Conservation (phyloP, 2,888 invertebrate species). For the Tholera decimalis region DNA sequence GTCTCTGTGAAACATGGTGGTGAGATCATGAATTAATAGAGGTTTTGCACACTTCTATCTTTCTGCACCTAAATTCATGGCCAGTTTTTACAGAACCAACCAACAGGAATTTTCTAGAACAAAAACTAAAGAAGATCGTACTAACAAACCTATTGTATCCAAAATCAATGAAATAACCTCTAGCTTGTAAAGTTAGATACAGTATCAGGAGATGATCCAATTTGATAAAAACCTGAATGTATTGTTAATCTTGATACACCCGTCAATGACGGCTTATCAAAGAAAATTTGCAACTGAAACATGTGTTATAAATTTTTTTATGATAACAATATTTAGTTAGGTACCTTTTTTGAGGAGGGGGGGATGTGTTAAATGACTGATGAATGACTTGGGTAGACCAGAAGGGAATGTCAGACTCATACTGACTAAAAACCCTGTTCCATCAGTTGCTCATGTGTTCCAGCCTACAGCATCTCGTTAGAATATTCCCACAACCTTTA, state of each 20-base stretch:
- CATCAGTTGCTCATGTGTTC: too few species aligned
- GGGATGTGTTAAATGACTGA: too few species aligned
- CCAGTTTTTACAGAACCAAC: too few species aligned
- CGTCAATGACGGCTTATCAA: conserved; percentile 28
- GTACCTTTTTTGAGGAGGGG: not conserved
- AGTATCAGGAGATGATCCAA: conserved; percentile 43
- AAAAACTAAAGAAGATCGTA: not conserved
- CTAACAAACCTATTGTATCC: not conserved
- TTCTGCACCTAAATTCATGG: too few species aligned
- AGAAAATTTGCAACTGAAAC: not conserved
- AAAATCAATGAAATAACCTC: conserved; percentile 26
- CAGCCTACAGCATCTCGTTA: too few species aligned
- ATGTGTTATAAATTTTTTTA: conserved; percentile 17
- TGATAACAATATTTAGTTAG: conserved; percentile 5
- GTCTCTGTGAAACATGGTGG: too few species aligned
- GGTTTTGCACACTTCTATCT: too few species aligned
- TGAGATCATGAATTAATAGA: too few species aligned
- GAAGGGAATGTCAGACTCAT: too few species aligned
- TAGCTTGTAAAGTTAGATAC: not conserved
- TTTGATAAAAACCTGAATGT: conserved; percentile 35
- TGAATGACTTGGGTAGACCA: too few species aligned
- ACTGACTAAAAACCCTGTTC: too few species aligned
- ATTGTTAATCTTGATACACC: conserved; percentile 32
- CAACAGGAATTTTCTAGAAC: conserved; percentile 36
- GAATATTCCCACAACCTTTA: too few species aligned